phyloP scores from a whole-genome alignment of 2,797 vertebrate species.

The Poecilia gillii region DNA sequence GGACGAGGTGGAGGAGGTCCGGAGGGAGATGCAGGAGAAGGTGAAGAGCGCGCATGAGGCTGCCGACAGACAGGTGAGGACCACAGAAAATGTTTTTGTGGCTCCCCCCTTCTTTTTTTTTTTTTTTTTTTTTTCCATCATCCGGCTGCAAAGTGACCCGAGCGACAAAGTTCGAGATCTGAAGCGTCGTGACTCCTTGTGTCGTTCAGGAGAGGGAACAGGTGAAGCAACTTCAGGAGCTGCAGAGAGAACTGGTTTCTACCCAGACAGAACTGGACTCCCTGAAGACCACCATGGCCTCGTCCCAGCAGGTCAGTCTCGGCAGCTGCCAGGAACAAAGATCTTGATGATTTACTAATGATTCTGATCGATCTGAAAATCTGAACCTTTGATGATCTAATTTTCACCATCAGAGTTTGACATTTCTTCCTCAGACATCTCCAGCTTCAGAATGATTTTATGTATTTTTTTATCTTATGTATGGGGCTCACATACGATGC shows the following conservation, averaged over 20 bases:
- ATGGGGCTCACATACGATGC: neutral
- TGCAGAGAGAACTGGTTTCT: conserved; percentile 87
- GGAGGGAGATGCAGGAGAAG: conserved; percentile 89
- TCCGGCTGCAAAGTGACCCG: neutral
- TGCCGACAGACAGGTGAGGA: conserved; percentile 85
- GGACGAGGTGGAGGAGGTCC: conserved; percentile 89
- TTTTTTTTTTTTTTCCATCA: neutral
- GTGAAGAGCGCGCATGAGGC: conserved; percentile 86
- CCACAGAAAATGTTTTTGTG: neutral
- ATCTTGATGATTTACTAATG: conserved; percentile 10
- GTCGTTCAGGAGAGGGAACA: conserved; percentile 86
- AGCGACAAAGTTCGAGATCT: neutral
- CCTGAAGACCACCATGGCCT: conserved; percentile 81
- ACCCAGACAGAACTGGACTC: conserved; percentile 86
- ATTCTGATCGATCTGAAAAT: conserved; percentile 16
- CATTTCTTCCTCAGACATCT: neutral
- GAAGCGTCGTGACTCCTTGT: conserved; percentile 2
- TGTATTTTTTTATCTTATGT: neutral
- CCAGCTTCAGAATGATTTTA: neutral
- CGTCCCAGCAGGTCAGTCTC: conserved; percentile 85
- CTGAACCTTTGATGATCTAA: conserved; percentile 11
- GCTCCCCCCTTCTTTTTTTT: fast-evolving
- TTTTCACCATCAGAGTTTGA: neutral
- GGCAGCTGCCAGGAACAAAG: neutral
- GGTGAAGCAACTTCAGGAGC: conserved; percentile 84